phyloP scores from a whole-genome alignment of 2,113 vertebrate species.

The Lophura nycthemera region DNA sequence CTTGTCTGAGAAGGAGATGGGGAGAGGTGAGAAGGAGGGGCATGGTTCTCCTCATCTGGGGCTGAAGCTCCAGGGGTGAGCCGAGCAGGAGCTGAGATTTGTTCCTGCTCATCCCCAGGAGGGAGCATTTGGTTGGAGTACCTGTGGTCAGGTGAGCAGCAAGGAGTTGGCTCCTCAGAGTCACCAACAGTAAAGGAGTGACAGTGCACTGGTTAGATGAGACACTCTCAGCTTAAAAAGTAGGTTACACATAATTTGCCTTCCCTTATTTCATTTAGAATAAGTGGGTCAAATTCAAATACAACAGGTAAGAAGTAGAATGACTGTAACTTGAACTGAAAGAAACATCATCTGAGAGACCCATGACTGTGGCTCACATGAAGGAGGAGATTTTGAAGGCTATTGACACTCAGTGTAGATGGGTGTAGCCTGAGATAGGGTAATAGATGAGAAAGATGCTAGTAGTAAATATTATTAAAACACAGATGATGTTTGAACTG shows the following conservation, averaged over 20 bases:
- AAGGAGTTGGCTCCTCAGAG: not conserved
- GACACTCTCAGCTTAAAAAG: not conserved
- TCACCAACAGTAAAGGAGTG: not conserved
- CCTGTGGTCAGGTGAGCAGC: not conserved
- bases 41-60: not conserved
- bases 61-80: not conserved
- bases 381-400: not conserved
- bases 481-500: not conserved
- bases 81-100: not conserved
- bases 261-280: not conserved
- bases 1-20: no score
- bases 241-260: not conserved
- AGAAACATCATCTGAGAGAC: not conserved
- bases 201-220: not conserved
- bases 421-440: not conserved
- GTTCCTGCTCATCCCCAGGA: fast-evolving
- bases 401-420: not conserved
- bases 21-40: not conserved
- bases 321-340: not conserved
- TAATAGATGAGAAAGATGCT: not conserved
- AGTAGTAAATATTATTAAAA: not conserved
- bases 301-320: not conserved
- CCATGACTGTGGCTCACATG: not conserved
- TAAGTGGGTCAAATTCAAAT: not conserved
- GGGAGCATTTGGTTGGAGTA: fast-evolving